Evolutionary conservation across 2,888 invertebrate genomes (phyloP), one percentile per base, ranked within the genome.

Genomic region (Tetanocera ferruginea): DNA sequence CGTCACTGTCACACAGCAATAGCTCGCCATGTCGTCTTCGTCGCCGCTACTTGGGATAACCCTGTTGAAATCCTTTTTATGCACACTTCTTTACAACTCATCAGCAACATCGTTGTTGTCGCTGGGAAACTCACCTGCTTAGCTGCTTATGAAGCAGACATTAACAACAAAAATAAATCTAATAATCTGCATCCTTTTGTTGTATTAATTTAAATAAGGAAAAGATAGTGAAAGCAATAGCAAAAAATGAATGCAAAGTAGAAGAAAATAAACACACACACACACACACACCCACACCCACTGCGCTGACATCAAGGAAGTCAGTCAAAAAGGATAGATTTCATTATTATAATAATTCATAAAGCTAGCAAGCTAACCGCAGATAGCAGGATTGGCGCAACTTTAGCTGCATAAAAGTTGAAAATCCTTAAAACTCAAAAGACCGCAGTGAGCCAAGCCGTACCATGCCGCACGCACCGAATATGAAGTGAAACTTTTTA

Each of bases 341-440:
- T 73, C 51, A 74, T 74, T 66, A 64, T 74, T 83, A 85, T 85
- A 82, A 85, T 85, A 83, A 85, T 85, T 85, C 84, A 85, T 83
- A 81, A 81, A 81, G 81, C 82, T 9, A 62, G 37, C 76, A 83
- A 82, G 81, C 78, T 78, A 82, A 71, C 60, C 70, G 28, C 60
- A 70, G 17, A 60, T 37, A 14, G 67, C 76, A 55, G 17, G 43
- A 5, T n/a, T 31, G 3, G 34, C n/a, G 43, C 34, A 74, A n/a
- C 17, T 23, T 57, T 57, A 11, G n/a, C 17, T 62, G 49, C 37
- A 43, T n/a, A 62, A 37, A 62, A 62, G 73, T 25, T 34, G 23
- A 49, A 69, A 49, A 69, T 67, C 67, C 67, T 69, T 23, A 43
- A n/a, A 23, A 43, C 37, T 37, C 60, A 62, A 73, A 17, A 43